These are phyloP conservation scores for Dendrolimus houi DNA, from an alignment of 2,888 invertebrate genomes.

Conservation along the genomic window DNA sequence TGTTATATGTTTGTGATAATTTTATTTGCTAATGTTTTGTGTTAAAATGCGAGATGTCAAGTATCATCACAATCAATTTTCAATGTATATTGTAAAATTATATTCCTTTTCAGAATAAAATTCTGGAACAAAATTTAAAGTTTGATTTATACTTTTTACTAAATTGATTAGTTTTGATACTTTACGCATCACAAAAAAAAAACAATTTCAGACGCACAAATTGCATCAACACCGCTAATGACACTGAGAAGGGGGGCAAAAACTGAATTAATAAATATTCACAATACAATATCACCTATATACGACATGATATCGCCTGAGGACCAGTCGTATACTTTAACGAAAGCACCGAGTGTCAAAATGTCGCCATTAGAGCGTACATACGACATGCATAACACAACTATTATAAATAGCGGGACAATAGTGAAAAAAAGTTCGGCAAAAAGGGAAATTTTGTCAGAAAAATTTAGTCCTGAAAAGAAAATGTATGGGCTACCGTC, in stretches of 20 bases:
- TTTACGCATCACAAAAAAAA: constrained; percentile 4
- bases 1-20: neutral
- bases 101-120: neutral
- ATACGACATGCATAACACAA: constrained; percentile 38
- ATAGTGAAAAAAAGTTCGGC: constrained; percentile 40
- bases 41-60: neutral
- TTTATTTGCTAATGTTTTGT: neutral
- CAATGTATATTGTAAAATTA: too few species aligned
- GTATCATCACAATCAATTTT: neutral
- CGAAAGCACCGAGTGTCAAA: constrained; percentile 27
- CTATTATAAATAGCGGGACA: constrained; percentile 53
- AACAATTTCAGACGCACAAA: constrained; percentile 38
- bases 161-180: neutral
- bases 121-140: neutral
- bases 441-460: constrained; percentile 51
- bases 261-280: constrained; percentile 44
- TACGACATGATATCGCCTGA: constrained; percentile 39
- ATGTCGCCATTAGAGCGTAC: constrained; percentile 30
- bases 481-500: constrained; percentile 27
- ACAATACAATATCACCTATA: constrained; percentile 64
- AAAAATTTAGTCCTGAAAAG: constrained; percentile 40
- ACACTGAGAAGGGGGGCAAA: constrained; percentile 32
- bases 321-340: constrained; percentile 48
- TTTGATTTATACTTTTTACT: constrained; percentile 1
- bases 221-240: constrained; percentile 60